These are phyloP conservation scores for Tenodera sinensis DNA, from an alignment of 2,888 invertebrate species.

Conservation along the genomic window DNA sequence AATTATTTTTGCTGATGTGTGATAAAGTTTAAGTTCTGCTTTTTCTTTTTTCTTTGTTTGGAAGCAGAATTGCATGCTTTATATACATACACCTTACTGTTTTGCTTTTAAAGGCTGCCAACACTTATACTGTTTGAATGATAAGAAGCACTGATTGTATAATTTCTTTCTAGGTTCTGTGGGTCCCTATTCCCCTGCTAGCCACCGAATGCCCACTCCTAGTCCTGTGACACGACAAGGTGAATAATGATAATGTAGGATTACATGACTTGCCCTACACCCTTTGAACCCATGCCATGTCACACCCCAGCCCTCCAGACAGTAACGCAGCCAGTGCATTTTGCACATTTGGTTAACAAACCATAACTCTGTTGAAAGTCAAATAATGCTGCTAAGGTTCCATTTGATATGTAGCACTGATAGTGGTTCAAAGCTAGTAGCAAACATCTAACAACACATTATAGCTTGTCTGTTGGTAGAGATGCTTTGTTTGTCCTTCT, in stretches of 20 bases:
- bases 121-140: constrained; percentile 13
- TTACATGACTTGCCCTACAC: constrained; percentile 30
- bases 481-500: no score
- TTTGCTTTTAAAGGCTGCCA: constrained; percentile 20
- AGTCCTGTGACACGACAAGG: constrained; percentile 38
- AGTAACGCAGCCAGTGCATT: not conserved
- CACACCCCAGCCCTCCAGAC: not conserved
- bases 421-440: no score
- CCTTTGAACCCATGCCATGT: not conserved
- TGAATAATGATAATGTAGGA: constrained; percentile 31
- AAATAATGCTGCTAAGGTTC: no score
- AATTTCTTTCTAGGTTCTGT: constrained; percentile 37
- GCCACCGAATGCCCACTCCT: constrained; percentile 38
- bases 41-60: not conserved
- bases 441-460: no score
- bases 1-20: not conserved
- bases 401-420: no score
- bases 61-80: not conserved
- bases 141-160: constrained; percentile 30
- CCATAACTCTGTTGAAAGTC: no score
- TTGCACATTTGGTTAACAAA: no score
- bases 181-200: constrained; percentile 38
- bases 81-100: not conserved
- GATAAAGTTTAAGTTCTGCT: not conserved
- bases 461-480: no score